Evolutionary conservation across 2,113 vertebrate genomes (phyloP), one percentile per base, ranked within the genome.

Genomic region (Cephalopholis sonnerati): DNA sequence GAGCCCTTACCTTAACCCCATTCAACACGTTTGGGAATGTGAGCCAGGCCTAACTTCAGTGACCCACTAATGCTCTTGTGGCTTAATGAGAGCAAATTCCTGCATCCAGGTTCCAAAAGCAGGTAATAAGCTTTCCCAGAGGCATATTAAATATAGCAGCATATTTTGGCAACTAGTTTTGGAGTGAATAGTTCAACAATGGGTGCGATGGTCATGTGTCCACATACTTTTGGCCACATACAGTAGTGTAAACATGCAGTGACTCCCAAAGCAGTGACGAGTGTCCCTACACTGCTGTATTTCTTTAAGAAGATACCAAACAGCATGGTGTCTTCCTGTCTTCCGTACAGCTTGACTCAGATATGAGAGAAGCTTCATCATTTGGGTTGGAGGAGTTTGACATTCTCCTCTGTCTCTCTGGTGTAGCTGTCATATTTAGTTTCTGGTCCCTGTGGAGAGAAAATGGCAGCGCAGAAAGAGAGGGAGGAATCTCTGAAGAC

Each of bases 381-480:
- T 91, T 74, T 68, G 48, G 69, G 75, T 44, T 83, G 83, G 74
- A 89, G 67, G 73, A 83, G 84, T 78, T 69, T 90, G 89, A 92
- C 90, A 90, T 90, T 88, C 82, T 87, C 69, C 53, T 82, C 76
- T 24, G 74, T 90, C 86, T 92, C 91, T 86, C 77, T 82, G 88
- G 82, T 89, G 87, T 71, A 70, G 80, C 84, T 91, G 91, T 93
- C 90, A 93, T 92, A 90, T 91, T 92, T 88, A 89, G 90, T 93
- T 91, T 91, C 88, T 86, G 88, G 72, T 89, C 91, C 86, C 90
- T 22, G 75, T 77, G 84, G 93, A 87, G 63, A 57, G 48, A 83
- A 83, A 90, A 85, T 68, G 84, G 82, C 86, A 84, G 76, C 58
- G 58, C 85, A 85, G 72, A 73, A 59, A 80, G 89, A 82, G 73